Evolutionary conservation across 2,888 invertebrate genomes (phyloP).

Genomic region (Nephrotoma guestfalica): DNA sequence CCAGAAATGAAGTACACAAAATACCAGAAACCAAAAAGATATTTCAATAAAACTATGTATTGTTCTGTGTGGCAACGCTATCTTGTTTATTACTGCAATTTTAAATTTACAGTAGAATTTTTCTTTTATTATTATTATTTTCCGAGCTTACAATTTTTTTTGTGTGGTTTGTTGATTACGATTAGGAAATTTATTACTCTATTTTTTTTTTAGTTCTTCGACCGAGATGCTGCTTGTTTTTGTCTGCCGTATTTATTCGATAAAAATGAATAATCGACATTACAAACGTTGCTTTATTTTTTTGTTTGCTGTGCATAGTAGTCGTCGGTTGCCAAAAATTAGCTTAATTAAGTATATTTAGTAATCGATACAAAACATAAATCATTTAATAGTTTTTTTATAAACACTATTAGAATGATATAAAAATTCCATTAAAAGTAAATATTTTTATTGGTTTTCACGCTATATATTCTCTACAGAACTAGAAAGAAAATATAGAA

Average conservation of each 20-base stretch:
- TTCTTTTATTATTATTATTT: neutral
- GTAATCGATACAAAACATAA: neutral
- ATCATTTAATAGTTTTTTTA: neutral
- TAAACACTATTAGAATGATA: neutral
- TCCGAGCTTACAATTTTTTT: neutral
- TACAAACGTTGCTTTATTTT: neutral
- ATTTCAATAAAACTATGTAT: neutral
- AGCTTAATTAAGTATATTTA: neutral
- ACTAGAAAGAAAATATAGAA: neutral
- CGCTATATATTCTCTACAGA: neutral
- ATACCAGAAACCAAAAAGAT: neutral
- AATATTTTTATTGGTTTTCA: neutral
- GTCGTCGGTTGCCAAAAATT: neutral
- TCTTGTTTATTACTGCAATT: neutral
- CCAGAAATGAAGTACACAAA: neutral
- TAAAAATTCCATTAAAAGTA: neutral
- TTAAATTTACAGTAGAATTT: neutral
- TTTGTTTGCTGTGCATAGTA: neutral
- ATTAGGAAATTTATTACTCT: neutral
- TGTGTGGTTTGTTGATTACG: neutral
- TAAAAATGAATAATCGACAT: neutral
- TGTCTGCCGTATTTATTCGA: neutral
- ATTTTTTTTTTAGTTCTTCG: neutral
- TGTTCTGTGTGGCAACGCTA: neutral
- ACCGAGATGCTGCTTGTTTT: neutral